These are phyloP conservation scores for Seriola aureovittata DNA, from an alignment of 2,113 vertebrate species.

Conservation along the genomic window DNA sequence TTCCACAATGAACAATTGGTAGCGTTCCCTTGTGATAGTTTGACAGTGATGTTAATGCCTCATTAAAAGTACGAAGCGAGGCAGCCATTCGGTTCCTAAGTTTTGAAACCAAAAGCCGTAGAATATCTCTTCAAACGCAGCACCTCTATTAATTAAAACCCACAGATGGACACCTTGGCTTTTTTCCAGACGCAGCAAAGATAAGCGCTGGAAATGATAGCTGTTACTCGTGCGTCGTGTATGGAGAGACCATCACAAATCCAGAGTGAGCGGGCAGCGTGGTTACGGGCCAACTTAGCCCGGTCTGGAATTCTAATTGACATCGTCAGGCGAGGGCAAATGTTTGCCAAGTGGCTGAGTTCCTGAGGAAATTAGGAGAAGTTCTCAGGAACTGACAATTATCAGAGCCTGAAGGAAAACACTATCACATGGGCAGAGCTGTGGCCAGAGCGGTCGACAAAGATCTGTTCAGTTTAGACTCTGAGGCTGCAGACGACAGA, in stretches of 20 bases:
- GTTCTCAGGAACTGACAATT: conserved; percentile 40
- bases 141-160: conserved; percentile 63
- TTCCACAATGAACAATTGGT: conserved; percentile 56
- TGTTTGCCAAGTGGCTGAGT: conserved; percentile 53
- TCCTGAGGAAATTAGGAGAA: conserved; percentile 41
- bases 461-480: background rate
- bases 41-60: conserved; percentile 75
- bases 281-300: conserved; percentile 13
- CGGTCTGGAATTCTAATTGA: conserved; percentile 47
- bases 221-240: conserved; percentile 12
- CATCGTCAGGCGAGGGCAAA: conserved; percentile 23
- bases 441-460: conserved; percentile 1
- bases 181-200: conserved; percentile 35
- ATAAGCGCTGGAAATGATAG: conserved; percentile 14
- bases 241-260: conserved; percentile 28
- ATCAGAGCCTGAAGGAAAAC: conserved; percentile 48
- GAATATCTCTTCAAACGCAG: conserved; percentile 53
- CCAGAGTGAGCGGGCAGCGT: conserved; percentile 9
- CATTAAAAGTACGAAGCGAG: conserved; percentile 67
- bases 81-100: conserved; percentile 41
- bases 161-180: conserved; percentile 67
- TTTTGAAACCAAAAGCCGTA: conserved; percentile 53
- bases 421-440: background rate
- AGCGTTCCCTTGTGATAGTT: conserved; percentile 49
- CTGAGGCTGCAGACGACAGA: background rate